A percentile compares a stretch with the other conserved stretches of the same genome.
phyloP scores from a whole-genome alignment of 37 sponge, comb jelly and placozoan species.

The Beroe forskalii region DNA sequence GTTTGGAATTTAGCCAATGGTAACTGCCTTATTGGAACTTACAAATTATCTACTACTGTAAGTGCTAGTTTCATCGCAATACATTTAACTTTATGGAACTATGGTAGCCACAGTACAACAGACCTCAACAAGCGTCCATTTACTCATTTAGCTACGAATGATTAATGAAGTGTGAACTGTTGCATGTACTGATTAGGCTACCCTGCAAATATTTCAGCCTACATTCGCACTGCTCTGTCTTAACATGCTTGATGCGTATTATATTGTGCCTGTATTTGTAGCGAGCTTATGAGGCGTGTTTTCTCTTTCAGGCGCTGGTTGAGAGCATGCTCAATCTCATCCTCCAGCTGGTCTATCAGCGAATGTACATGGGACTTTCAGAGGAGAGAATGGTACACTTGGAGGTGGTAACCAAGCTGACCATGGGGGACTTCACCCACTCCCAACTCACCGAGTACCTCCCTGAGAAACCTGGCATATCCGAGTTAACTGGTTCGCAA shows the following conservation, averaged over 20 bases:
- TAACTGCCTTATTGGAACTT: no score
- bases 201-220: no score
- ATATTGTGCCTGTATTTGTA: neutral
- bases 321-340: slow-evolving; percentile 37
- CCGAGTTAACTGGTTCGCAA: slow-evolving; percentile 5
- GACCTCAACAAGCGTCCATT: no score
- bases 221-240: neutral
- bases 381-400: slow-evolving; percentile 43
- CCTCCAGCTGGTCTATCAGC: slow-evolving; percentile 40
- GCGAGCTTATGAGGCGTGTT: neutral
- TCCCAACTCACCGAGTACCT: slow-evolving; percentile 33
- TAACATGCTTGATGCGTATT: neutral
- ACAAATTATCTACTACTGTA: no score
- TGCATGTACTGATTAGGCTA: no score
- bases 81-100: no score
- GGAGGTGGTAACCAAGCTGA: slow-evolving; percentile 51
- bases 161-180: no score
- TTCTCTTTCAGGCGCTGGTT: slow-evolving; percentile 38
- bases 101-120: no score
- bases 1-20: no score
- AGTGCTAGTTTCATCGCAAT: no score
- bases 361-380: slow-evolving; percentile 53
- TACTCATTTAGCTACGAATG: no score
- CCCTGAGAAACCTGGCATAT: slow-evolving; percentile 47
- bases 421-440: slow-evolving; percentile 55